These are phyloP conservation scores for Cheilosia urbana DNA, from an alignment of 2,888 invertebrate genomes.

Conservation along the genomic window DNA sequence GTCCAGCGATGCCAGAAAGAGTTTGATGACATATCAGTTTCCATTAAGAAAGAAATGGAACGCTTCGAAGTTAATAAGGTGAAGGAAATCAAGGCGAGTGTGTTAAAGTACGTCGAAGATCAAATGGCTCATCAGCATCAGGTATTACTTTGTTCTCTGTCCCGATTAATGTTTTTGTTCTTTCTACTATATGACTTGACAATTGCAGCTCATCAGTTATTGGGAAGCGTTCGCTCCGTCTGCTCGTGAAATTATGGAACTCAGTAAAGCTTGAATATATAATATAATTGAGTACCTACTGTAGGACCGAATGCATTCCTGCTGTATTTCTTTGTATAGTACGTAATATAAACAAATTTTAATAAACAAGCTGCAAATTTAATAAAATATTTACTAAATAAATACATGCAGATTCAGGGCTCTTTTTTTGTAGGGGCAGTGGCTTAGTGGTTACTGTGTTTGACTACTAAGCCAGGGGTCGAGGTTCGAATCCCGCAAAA, in stretches of 20 bases:
- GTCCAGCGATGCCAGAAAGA: slow-evolving; percentile 98
- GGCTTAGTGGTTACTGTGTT: no score
- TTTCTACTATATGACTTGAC: slow-evolving; percentile 45
- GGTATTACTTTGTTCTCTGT: slow-evolving; percentile 84
- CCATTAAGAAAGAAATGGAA: slow-evolving; percentile 97
- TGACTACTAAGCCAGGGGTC: no score
- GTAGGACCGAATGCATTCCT: slow-evolving; percentile 59
- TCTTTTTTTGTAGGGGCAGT: no score
- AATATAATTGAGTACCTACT: slow-evolving; percentile 17
- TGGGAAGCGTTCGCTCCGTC: slow-evolving; percentile 98
- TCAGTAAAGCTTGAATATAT: slow-evolving; percentile 8
- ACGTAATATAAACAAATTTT: slow-evolving; percentile 39
- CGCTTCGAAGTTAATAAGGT: slow-evolving; percentile 95
- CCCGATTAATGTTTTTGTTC: slow-evolving; percentile 13
- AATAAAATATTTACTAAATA: slow-evolving; percentile 23
- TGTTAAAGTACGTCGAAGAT: slow-evolving; percentile 96
- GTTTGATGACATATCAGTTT: slow-evolving; percentile 96
- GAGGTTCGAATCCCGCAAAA: no score
- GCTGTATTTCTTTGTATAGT: slow-evolving; percentile 52
- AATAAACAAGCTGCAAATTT: slow-evolving; percentile 39
- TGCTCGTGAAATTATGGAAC: slow-evolving; percentile 96
- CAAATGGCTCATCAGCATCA: slow-evolving; percentile 97
- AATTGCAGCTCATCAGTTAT: slow-evolving; percentile 81
- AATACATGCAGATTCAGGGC: not conserved
- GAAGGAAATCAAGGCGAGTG: slow-evolving; percentile 94